These are phyloP conservation scores for Mastomys coucha DNA, from an alignment of 2,113 vertebrate species.

Conservation along the genomic window DNA sequence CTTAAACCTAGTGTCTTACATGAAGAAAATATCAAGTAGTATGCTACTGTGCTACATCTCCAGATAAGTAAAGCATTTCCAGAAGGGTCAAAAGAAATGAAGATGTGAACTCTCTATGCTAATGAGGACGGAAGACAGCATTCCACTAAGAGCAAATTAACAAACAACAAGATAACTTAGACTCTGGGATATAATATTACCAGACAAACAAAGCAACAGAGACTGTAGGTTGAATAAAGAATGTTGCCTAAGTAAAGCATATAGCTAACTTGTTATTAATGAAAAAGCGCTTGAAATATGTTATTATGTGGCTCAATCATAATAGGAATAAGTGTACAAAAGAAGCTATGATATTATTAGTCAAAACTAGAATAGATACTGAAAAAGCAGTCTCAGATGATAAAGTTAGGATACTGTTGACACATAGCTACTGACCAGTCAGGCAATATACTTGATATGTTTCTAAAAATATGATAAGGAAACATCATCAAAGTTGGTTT, in stretches of 20 bases:
- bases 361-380: background rate
- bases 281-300: background rate
- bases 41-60: no score
- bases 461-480: background rate
- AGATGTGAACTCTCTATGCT: background rate
- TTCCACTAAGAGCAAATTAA: background rate
- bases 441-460: background rate
- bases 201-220: background rate
- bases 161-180: background rate
- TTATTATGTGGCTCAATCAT: background rate
- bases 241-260: background rate
- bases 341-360: background rate
- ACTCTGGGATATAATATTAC: background rate
- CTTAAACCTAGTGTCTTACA: background rate
- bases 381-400: background rate
- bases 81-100: background rate
- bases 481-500: background rate
- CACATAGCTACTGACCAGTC: background rate
- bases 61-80: background rate
- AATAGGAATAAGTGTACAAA: background rate
- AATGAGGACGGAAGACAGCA: background rate
- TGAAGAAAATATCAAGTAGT: background rate
- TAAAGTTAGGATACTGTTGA: background rate
- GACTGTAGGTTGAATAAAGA: background rate
- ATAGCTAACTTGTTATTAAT: background rate